Evolutionary conservation across 2,888 invertebrate genomes (phyloP), one percentile per base, ranked within the genome.

Genomic region (Athalia cordata): DNA sequence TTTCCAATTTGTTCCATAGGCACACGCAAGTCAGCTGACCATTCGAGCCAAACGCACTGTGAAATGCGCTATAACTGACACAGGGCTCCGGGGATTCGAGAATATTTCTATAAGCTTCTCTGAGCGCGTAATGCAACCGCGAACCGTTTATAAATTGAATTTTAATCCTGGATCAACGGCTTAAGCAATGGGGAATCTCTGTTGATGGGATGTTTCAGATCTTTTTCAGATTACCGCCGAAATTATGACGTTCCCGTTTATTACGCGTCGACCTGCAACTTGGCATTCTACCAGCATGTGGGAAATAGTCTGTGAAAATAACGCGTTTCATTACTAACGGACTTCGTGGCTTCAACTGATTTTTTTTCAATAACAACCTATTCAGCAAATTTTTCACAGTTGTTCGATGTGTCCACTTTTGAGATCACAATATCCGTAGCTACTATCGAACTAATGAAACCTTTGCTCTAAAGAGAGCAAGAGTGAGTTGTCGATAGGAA

Each of bases 71-170:
- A 85, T 85, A 84, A 80, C 79, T 77, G 81, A 77, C 80, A 82
- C 79, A 84, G 83, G 81, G 80, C 78, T 75, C 59, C 67, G 81
- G 81, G 80, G 79, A 80, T 80, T 80, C 82, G 83, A 82, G 86
- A 85, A 85, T 86, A 85, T 85, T 86, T 86, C 29, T 29, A 29
- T 86, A 86, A 86, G 85, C 84, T 86, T 85, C 29, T 29, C 85
- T 84, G 83, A 85, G 85, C 83, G 85, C 83, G 81, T 84, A 85
- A 86, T 84, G 82, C 84, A 75, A 75, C 83, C 82, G 78, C 78
- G 81, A 76, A 84, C 80, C 84, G 87, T 86, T 86, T 87, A 86
- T 87, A 86, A 87, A 86, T 86, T 86, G 87, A 87, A 85, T 86
- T 82, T 86, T 86, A 86, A 83, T 84, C 84, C 85, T 81, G 86